Conservation (phyloP, 2,113 vertebrate genomes). For the Athene noctua region DNA sequence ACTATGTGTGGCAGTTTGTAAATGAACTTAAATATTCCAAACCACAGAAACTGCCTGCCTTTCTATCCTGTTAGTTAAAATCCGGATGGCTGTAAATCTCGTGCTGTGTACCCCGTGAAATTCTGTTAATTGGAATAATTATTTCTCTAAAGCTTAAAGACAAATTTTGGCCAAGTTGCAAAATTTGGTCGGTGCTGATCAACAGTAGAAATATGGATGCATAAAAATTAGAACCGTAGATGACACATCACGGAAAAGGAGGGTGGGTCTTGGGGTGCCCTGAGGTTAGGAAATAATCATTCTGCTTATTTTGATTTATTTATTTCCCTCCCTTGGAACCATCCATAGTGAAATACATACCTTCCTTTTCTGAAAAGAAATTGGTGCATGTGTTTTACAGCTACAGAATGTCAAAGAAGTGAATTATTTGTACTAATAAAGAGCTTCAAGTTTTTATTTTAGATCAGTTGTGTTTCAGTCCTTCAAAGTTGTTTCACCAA, state of each 20-base stretch:
- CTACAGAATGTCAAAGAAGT: neutral
- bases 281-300: neutral
- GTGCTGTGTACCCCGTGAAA: neutral
- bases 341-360: neutral
- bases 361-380: neutral
- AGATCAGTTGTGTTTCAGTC: neutral
- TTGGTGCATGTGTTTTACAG: neutral
- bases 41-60: neutral
- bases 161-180: neutral
- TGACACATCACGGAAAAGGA: neutral
- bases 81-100: neutral
- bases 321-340: neutral
- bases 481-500: neutral
- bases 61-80: neutral
- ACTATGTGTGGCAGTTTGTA: neutral
- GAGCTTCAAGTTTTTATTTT: neutral
- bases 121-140: neutral
- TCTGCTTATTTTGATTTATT: neutral
- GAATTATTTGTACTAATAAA: neutral
- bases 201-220: neutral
- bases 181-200: neutral
- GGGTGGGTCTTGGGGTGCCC: neutral
- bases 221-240: neutral
- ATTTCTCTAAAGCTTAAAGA: neutral
- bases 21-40: neutral